Conservation (phyloP, 2,888 invertebrate genomes). For the Bimastos eiseni region DNA sequence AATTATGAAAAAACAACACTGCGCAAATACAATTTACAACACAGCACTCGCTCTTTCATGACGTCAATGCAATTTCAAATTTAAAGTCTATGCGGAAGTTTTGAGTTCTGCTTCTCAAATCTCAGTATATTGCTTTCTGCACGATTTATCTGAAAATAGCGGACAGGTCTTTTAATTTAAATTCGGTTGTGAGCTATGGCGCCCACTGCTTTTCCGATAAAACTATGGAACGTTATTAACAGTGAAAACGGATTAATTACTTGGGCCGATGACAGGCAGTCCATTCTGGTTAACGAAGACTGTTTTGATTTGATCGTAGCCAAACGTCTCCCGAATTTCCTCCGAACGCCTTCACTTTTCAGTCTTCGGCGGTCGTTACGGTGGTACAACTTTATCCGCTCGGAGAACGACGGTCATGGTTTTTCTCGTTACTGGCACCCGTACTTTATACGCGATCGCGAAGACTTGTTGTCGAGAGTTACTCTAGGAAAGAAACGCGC, state of each 20-base stretch:
- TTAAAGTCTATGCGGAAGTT: slow-evolving; percentile 13
- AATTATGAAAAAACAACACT: too few species aligned
- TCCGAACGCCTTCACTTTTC: slow-evolving; percentile 7
- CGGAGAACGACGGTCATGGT: not conserved
- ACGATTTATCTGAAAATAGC: not conserved
- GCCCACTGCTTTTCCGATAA: not conserved
- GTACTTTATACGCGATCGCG: not conserved
- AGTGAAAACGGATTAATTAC: slow-evolving; percentile 8
- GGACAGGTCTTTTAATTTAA: not conserved
- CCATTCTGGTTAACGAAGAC: not conserved
- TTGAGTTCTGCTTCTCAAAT: not conserved
- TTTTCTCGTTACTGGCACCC: not conserved
- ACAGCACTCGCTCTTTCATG: not conserved
- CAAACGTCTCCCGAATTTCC: slow-evolving; percentile 14
- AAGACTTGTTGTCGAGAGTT: slow-evolving; percentile 13
- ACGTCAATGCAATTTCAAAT: slow-evolving; percentile 4
- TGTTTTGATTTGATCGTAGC: not conserved
- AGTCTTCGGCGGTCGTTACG: slow-evolving; percentile 18
- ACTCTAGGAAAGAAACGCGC: not conserved
- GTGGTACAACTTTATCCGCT: slow-evolving; percentile 17
- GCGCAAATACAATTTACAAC: too few species aligned
- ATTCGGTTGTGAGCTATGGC: not conserved
- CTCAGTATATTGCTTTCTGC: not conserved
- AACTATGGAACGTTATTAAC: not conserved
- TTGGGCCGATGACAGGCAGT: not conserved